Conservation (phyloP, 1,140 invertebrate genomes). For the Cherax destructor region DNA sequence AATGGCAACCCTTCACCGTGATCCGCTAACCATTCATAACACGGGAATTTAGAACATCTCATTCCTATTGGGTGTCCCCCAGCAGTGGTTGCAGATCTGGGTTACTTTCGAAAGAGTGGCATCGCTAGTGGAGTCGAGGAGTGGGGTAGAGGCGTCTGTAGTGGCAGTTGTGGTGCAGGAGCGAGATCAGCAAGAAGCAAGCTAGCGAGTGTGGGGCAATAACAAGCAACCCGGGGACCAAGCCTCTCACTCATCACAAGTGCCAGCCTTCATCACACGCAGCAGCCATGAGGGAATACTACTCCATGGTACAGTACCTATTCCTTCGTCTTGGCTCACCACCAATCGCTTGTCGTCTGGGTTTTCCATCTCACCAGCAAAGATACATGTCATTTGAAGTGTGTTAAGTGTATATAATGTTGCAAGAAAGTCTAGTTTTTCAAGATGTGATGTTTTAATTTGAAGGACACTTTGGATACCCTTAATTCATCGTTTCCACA, state of each 20-base stretch:
- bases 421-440: too few relatives aligned
- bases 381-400: too few relatives aligned
- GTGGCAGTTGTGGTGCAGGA: constrained; percentile 27
- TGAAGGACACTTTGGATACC: too few relatives aligned
- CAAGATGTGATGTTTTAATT: too few relatives aligned
- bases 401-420: too few relatives aligned
- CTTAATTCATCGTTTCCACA: too few relatives aligned
- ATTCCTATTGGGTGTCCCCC: constrained; percentile 9
- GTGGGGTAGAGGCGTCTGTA: neutral
- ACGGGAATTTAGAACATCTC: neutral
- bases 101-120: neutral
- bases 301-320: constrained; percentile 46
- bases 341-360: too few relatives aligned
- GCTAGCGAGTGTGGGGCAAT: neutral
- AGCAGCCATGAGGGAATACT: constrained; percentile 52
- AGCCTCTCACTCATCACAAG: neutral
- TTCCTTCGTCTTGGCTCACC: neutral
- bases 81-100: neutral
- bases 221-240: neutral
- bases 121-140: constrained; percentile 13
- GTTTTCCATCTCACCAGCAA: too few relatives aligned
- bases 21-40: constrained; percentile 9
- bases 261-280: neutral
- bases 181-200: constrained; percentile 7
- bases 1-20: neutral